phyloP scores from a whole-genome alignment of 2,888 invertebrate species.

The Mesochorus sp. region DNA sequence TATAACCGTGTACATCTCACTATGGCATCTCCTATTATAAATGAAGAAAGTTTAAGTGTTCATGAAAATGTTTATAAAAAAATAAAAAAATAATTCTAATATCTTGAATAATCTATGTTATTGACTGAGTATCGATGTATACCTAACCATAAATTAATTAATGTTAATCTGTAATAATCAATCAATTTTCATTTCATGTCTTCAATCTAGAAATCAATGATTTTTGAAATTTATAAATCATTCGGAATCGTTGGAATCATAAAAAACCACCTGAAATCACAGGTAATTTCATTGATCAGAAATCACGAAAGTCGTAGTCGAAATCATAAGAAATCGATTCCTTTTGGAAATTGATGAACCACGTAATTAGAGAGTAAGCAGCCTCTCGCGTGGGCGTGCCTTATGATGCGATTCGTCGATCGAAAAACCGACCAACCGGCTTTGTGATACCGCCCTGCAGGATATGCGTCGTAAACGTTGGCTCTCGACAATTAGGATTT shows the following conservation, averaged over 20 bases:
- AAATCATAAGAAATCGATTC: constrained; percentile 19
- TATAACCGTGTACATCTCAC: too few relatives aligned
- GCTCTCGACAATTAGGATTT: too few relatives aligned
- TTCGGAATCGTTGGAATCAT: background rate
- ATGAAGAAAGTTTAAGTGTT: constrained; percentile 39
- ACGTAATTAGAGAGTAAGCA: constrained; percentile 20
- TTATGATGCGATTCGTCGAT: too few relatives aligned
- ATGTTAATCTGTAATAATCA: constrained; percentile 8
- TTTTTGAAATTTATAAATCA: background rate
- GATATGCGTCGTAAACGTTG: too few relatives aligned
- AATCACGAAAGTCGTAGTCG: background rate
- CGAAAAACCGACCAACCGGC: too few relatives aligned
- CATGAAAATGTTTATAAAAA: constrained; percentile 32
- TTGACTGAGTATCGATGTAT: constrained; percentile 8
- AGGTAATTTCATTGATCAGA: background rate
- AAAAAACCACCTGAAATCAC: constrained; percentile 27
- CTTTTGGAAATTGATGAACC: constrained; percentile 24
- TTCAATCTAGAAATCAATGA: constrained; percentile 10
- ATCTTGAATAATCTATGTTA: constrained; percentile 19
- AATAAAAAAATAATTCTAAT: constrained; percentile 39
- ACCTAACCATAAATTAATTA: background rate
- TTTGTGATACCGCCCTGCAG: too few relatives aligned
- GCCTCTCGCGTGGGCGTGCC: too few relatives aligned
- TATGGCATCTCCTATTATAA: constrained; percentile 37
- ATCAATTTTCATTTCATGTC: background rate